These are phyloP conservation scores for Leuctra nigra DNA, from an alignment of 2,888 invertebrate species.

Conservation along the genomic window DNA sequence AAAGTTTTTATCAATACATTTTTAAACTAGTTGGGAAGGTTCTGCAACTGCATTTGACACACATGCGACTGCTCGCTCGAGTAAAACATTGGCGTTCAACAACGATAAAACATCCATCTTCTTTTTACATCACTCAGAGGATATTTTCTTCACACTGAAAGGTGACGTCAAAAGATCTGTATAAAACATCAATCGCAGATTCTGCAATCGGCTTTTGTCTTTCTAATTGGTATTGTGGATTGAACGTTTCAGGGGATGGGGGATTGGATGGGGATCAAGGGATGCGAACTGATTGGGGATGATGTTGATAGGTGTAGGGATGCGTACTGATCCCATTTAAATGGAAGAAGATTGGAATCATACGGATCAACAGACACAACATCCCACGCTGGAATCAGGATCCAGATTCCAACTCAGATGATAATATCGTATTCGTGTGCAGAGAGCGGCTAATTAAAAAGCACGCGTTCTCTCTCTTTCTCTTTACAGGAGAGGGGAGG, in stretches of 20 bases:
- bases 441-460: slow-evolving; percentile 6
- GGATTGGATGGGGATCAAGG: background rate
- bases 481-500: too few relatives aligned
- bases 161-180: too few relatives aligned
- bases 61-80: too few relatives aligned
- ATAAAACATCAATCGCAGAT: too few relatives aligned
- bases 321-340: slow-evolving; percentile 25
- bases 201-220: slow-evolving; percentile 23
- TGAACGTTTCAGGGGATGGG: background rate
- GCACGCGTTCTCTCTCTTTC: background rate
- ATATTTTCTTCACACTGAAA: too few relatives aligned
- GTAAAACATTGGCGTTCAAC: too few relatives aligned
- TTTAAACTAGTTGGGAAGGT: too few relatives aligned
- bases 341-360: slow-evolving; percentile 26
- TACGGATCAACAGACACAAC: slow-evolving; percentile 22
- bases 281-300: slow-evolving; percentile 15
- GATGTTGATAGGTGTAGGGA: slow-evolving; percentile 21
- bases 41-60: too few relatives aligned
- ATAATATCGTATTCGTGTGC: background rate
- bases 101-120: too few relatives aligned
- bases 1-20: too few relatives aligned
- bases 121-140: too few relatives aligned
- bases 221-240: slow-evolving; percentile 20
- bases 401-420: too few relatives aligned
- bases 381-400: background rate